Evolutionary conservation across 1,140 invertebrate genomes (phyloP).

Genomic region (Trachymyrmex cornetzi): DNA sequence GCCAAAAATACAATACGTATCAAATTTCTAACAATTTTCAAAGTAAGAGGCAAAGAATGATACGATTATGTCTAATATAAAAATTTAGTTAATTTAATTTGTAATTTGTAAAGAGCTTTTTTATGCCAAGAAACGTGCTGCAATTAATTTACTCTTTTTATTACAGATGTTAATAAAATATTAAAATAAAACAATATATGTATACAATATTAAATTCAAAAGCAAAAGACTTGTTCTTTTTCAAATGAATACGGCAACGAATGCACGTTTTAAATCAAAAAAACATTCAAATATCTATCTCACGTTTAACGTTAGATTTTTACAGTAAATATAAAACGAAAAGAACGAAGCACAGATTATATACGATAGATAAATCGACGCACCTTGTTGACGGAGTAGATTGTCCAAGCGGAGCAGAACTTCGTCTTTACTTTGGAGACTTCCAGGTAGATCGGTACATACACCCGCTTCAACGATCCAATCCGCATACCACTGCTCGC

Average conservation of each 20-base stretch:
- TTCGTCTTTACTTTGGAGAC: constrained; percentile 42
- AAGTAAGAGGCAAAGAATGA: background rate
- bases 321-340: background rate
- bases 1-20: background rate
- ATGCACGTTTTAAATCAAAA: background rate
- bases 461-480: constrained; percentile 34
- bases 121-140: background rate
- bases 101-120: background rate
- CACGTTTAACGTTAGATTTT: background rate
- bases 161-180: background rate
- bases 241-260: background rate
- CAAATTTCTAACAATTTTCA: background rate
- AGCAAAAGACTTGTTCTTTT: background rate
- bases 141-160: background rate
- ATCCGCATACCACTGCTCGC: constrained; percentile 37
- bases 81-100: background rate
- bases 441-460: constrained; percentile 1
- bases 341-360: constrained; percentile 9
- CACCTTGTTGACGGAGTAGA: constrained; percentile 44
- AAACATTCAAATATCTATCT: background rate
- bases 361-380: background rate
- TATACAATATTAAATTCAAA: background rate
- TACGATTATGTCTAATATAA: background rate
- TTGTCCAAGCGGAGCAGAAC: constrained; percentile 44
- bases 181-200: background rate